These are phyloP conservation scores for Oryzias celebensis DNA, from an alignment of 2,113 vertebrate species.

Conservation along the genomic window DNA sequence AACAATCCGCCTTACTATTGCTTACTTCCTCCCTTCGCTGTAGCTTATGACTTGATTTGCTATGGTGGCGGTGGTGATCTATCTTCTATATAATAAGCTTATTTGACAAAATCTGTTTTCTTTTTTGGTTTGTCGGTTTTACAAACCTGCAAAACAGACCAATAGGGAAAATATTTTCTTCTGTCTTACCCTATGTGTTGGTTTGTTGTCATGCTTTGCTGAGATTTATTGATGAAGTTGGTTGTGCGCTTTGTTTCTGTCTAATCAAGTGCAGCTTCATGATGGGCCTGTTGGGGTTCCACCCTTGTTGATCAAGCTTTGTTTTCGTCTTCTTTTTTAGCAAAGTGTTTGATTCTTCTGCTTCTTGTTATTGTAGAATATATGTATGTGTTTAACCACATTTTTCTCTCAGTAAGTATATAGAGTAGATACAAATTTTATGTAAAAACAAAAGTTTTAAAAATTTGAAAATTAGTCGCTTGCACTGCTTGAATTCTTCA, in stretches of 20 bases:
- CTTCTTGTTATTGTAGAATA: constrained; percentile 2
- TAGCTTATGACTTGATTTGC: constrained; percentile 31
- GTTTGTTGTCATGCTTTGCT: constrained; percentile 17
- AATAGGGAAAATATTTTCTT: neutral
- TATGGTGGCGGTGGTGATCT: constrained; percentile 39
- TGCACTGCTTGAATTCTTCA: constrained; percentile 7
- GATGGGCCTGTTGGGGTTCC: neutral
- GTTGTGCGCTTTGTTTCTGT: constrained; percentile 12
- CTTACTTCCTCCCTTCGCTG: constrained; percentile 12
- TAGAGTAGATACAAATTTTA: neutral
- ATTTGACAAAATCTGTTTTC: neutral
- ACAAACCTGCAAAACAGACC: neutral
- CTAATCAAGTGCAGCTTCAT: constrained; percentile 6
- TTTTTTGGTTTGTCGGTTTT: neutral
- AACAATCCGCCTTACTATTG: constrained; percentile 7
- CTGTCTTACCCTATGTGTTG: neutral
- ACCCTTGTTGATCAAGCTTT: neutral
- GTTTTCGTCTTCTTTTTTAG: constrained; percentile 8
- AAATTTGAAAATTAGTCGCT: constrained; percentile 2
- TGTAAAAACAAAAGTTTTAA: constrained; percentile 6
- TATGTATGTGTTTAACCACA: constrained; percentile 3
- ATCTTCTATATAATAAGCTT: constrained; percentile 8
- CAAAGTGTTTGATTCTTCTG: constrained; percentile 12
- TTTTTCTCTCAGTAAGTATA: constrained; percentile 23
- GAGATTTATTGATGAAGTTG: constrained; percentile 16